Conservation (phyloP, 37 sponge, comb jelly and placozoan genomes). For the Diacarnus erythraeanus region DNA sequence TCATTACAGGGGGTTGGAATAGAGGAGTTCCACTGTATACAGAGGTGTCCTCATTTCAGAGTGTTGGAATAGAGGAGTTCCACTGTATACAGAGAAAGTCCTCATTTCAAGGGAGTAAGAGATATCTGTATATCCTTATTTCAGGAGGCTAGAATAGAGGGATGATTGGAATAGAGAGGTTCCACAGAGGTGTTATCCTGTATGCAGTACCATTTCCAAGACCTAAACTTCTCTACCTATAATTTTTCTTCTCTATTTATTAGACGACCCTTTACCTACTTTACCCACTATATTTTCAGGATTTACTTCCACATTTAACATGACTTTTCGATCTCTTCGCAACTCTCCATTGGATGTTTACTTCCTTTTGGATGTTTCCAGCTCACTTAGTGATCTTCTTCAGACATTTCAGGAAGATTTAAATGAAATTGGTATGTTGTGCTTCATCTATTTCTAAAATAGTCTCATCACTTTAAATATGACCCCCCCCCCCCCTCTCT, state of each 20-base stretch:
- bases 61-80: no score
- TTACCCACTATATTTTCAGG: neutral
- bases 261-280: no score
- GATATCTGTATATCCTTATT: no score
- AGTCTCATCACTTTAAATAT: constrained; percentile 16
- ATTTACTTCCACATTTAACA: constrained; percentile 3
- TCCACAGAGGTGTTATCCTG: no score
- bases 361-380: constrained; percentile 54
- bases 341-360: constrained; percentile 64
- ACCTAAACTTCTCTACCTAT: neutral
- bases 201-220: neutral
- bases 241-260: neutral
- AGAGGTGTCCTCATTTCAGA: no score
- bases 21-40: no score
- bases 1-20: no score
- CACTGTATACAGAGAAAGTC: no score
- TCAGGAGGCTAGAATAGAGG: neutral
- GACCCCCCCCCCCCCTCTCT: neutral
- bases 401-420: constrained; percentile 12
- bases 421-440: constrained; percentile 18
- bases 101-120: no score
- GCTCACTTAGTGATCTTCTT: constrained; percentile 15
- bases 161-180: no score
- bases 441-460: neutral
- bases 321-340: constrained; percentile 8